Base-by-base conservation (phyloP, 2,888 invertebrate genomes). In the Himalopsyche japonica region DNA sequence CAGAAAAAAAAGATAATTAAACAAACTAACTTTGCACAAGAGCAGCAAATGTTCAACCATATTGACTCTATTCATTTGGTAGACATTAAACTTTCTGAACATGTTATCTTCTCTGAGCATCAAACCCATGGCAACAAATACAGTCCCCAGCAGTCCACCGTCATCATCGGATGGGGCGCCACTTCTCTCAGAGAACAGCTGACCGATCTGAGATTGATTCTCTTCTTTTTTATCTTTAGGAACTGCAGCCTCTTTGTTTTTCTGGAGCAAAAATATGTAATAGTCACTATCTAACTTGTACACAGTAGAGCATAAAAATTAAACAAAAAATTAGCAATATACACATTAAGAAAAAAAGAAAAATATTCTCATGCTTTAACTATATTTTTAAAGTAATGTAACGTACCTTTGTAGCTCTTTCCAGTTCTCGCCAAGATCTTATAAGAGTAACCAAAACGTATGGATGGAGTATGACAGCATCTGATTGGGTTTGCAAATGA, bases 51-150 rank as follows among this genome's bases (percentile, higher is more conserved):
- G 93, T 79, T 93, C 92, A 79, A 96, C 92, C 85, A 96, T 90
- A 5, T 93, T 93, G 0, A 93, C 93, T 76, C 94, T 91, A 86
- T 93, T 93, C 87, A 96, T 91, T 90, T 96, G 96, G 82, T 94
- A 93, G 87, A 94, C 93, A 90, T 96, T 96, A 90, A 95, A 95
- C 88, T 93, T 93, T 76, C 94, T 93, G 86, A 94, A 92, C 70
- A 94, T 95, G 91, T 94, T 95, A 89, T 92, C 93, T 87, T 94
- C 94, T 82, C 94, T 91, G 83, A 95, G 91, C 80, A 96, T 89
- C 3, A 91, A 91, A 76, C 93, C 91, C 86, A 94, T 88, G 76
- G 82, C 76, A 7, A 82, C 24, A 10, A 90, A 90, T 88, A 89
- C 88, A 3, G 86, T 83, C 32, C 84, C 86, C 76, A 87, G 48